Base-by-base conservation (phyloP, 1,140 invertebrate species). In the Trachymyrmex septentrionalis region DNA sequence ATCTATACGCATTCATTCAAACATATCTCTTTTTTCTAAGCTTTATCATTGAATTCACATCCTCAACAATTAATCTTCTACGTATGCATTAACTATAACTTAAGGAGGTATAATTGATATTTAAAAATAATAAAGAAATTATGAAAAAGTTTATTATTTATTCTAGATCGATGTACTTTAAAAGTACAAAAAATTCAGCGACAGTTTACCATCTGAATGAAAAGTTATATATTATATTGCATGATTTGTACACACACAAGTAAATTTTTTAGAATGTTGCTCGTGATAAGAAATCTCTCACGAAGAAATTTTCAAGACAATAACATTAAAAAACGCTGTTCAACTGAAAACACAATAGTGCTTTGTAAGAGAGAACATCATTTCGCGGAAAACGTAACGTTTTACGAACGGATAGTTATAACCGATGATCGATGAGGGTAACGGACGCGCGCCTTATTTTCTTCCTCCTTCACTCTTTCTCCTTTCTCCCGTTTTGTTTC, bases 341-440 rank as follows among this genome's bases (percentile, higher is more conserved):
- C 16, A 55, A 59, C 12, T 7, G 7, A 2, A 3, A 30, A 48
- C 67, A 55, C 34, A 48, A 72, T 48, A 24, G 38, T 24, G 34
- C 34, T 82, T 82, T 72, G 78, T 66, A 71, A 44, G 34, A 48
- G 19, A 44, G 21, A 84, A 84, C 38, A 84, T 84, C 19, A 73
- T 84, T 84, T 84, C 80, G 55, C 14, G 55, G 38, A 84, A 82
- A 75, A 75, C 44, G 30, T 64, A 50, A 84, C 69, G 71, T 87
- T 89, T 88, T 59, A 64, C 64, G 50, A 24, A 30, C 57, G 55
- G 75, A 85, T 85, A 71, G 66, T 61, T 59, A 59, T 53, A 24
- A 64, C 80, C 69, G 50, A 85, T 88, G 87, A 88, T 88, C 86
- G 84, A 88, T 88, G 80, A 38, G 38, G 55, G 66, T 88, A 72